Base-by-base conservation (phyloP, 2,113 vertebrate species). In the Saccopteryx bilineata region DNA sequence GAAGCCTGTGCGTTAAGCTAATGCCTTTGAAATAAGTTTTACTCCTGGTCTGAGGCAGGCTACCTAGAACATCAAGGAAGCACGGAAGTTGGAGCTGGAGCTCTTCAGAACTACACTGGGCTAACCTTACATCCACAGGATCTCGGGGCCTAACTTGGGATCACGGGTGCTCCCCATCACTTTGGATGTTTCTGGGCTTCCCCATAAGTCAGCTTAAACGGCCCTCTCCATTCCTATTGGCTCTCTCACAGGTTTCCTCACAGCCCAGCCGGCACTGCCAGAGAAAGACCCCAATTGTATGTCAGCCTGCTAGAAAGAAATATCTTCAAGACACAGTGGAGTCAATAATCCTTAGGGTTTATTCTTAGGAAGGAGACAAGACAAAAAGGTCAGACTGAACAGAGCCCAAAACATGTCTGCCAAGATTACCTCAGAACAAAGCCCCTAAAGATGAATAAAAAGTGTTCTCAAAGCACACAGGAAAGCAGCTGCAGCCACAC, bases 351-450 rank as follows among this genome's bases (percentile, higher is more conserved):
- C 58, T 78, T 52, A 65, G 52, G 63, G 9, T 28, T 15, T 85
- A 52, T 72, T 96, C 69, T 63, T 31, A 58, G 31, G 78, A 31
- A 85, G 60, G 66, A 31, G 23, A 10, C 33, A 79, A 31, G 78
- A 82, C 56, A 21, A 79, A 56, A 74, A 76, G 46, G 26, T 33
- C 39, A 78, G 15, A 50, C 7, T 88, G 78, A 93, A 85, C 33
- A 39, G 68, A 94, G 54, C 84, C 85, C 66, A 46, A 83, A 83
- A 76, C 7, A 7, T 18, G 61, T 89, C 76, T 17, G 28, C 88
- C 79, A 88, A 89, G 68, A 28, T 86, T 75, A 50, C 23, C 71
- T 85, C 61, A 94, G 33, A 96, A 83, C 63, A 94, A 52, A 94
- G 63, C 19, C 48, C 68, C 46, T 52, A 46, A 91, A 56, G 23